Conservation (phyloP, 2,888 invertebrate species). For the Papilio demoleus region DNA sequence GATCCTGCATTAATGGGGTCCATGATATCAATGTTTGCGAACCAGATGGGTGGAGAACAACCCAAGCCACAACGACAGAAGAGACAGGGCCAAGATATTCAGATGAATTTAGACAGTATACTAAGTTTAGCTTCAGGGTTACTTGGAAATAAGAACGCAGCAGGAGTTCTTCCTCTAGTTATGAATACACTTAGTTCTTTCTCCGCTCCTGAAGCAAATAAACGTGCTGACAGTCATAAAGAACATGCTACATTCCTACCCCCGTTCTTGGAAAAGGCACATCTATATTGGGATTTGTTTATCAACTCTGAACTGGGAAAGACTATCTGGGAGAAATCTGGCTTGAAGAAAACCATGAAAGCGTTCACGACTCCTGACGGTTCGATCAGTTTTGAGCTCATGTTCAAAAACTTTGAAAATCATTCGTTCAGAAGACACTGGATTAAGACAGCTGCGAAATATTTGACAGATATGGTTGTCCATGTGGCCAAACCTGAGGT, state of each 20-base stretch:
- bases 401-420: constrained; percentile 91
- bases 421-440: constrained; percentile 91
- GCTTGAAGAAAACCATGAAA: constrained; percentile 87
- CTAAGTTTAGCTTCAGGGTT: constrained; percentile 82
- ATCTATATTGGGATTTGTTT: constrained; percentile 91
- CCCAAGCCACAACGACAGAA: constrained; percentile 58
- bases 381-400: constrained; percentile 87
- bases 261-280: constrained; percentile 84
- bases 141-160: constrained; percentile 71
- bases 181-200: constrained; percentile 86
- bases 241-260: constrained; percentile 89
- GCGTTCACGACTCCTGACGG: constrained; percentile 88
- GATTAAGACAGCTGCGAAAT: constrained; percentile 90
- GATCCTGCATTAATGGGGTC: constrained; percentile 80
- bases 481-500: constrained; percentile 90
- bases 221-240: constrained; percentile 85
- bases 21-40: constrained; percentile 77
- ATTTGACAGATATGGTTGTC: constrained; percentile 89
- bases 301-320: constrained; percentile 90
- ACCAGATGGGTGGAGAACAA: constrained; percentile 63
- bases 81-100: constrained; percentile 61
- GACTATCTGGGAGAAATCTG: constrained; percentile 88
- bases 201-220: constrained; percentile 84
- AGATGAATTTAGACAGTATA: constrained; percentile 80
- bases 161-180: constrained; percentile 85